Evolutionary conservation across 2,888 invertebrate genomes (phyloP).

Genomic region (Leptopilina myrica): DNA sequence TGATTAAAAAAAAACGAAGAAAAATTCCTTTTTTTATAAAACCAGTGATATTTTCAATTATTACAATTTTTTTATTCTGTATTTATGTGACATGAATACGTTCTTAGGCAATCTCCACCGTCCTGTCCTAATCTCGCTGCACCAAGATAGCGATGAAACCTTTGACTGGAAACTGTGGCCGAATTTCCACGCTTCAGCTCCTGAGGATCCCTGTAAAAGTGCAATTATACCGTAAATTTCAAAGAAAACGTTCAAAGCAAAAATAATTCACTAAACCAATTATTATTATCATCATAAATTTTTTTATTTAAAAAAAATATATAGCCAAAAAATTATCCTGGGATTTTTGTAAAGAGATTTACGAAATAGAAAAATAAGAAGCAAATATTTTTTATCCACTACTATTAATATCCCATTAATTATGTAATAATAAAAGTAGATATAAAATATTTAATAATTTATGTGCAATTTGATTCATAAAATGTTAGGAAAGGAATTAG

Average conservation of each 20-base stretch:
- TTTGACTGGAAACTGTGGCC: slow-evolving; percentile 84
- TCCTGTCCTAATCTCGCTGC: slow-evolving; percentile 91
- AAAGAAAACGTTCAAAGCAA: neutral
- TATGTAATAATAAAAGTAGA: neutral
- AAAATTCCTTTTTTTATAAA: neutral
- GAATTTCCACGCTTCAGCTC: slow-evolving; percentile 84
- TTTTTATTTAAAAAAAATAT: neutral
- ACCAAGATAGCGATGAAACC: slow-evolving; percentile 88
- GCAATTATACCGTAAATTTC: slow-evolving; percentile 13
- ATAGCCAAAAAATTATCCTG: too few relatives aligned
- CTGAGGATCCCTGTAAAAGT: slow-evolving; percentile 83
- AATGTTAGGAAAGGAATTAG: neutral
- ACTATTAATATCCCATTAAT: neutral
- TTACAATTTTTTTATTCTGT: slow-evolving; percentile 77
- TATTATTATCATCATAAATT: neutral
- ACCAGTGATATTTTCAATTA: neutral
- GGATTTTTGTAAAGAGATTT: neutral
- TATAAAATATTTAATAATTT: neutral
- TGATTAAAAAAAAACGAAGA: too few relatives aligned
- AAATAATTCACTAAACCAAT: neutral
- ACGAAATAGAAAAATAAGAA: neutral
- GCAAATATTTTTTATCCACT: neutral
- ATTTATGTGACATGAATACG: slow-evolving; percentile 85
- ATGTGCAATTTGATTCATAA: neutral
- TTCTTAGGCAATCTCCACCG: slow-evolving; percentile 83